Evolutionary conservation across 1,140 invertebrate species (phyloP).

Genomic region (Hylyphantes graminicola): DNA sequence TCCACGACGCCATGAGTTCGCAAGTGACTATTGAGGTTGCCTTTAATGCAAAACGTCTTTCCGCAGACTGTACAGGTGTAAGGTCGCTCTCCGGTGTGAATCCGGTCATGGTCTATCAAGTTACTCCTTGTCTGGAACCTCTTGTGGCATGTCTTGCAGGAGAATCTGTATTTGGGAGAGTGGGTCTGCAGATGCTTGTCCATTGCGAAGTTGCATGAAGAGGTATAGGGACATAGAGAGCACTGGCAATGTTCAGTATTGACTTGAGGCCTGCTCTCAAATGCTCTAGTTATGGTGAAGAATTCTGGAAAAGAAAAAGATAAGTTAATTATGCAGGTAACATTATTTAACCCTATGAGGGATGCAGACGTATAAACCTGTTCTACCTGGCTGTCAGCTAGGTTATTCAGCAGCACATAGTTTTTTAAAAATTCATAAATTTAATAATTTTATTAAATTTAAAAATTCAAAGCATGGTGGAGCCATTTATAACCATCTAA

Average conservation of each 20-base stretch:
- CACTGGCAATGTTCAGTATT: background rate
- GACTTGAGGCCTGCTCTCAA: too few relatives aligned
- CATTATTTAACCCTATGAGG: too few relatives aligned
- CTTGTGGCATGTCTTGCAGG: background rate
- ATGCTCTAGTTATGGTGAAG: too few relatives aligned
- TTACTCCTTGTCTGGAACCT: constrained; percentile 2
- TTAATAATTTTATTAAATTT: too few relatives aligned
- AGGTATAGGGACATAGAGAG: background rate
- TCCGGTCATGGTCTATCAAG: constrained; percentile 12
- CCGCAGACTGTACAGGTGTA: background rate
- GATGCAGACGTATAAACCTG: too few relatives aligned
- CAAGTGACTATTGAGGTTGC: constrained; percentile 8
- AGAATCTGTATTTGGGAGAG: background rate
- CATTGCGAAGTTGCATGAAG: background rate
- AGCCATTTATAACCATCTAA: too few relatives aligned
- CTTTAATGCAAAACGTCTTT: constrained; percentile 6
- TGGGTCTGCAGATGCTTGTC: constrained; percentile 15
- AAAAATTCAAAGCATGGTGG: too few relatives aligned
- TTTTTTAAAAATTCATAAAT: too few relatives aligned
- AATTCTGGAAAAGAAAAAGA: too few relatives aligned
- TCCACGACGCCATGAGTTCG: background rate
- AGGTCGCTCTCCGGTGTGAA: constrained; percentile 24
- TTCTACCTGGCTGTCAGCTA: too few relatives aligned
- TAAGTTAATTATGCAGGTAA: too few relatives aligned
- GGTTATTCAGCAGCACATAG: too few relatives aligned